Conservation (phyloP, 2,113 vertebrate species). For the Sclerurus mexicanus region DNA sequence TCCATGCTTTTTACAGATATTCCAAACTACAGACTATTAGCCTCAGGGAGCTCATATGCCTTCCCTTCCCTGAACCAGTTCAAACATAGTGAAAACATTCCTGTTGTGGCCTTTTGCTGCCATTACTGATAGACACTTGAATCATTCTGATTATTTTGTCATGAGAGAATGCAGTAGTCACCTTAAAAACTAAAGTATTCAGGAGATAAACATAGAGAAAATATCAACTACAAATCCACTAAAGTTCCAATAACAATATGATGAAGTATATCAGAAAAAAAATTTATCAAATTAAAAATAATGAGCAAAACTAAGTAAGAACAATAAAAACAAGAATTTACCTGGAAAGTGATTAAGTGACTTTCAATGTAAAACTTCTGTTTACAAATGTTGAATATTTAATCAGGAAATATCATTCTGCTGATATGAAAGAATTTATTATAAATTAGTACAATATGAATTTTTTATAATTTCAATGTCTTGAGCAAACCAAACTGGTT, state of each 20-base stretch:
- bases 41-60: not conserved
- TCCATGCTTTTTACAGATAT: not conserved
- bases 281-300: not conserved
- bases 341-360: not conserved
- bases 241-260: not conserved
- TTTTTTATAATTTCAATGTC: not conserved
- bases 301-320: not conserved
- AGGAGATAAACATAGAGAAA: not conserved
- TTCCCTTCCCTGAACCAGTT: not conserved
- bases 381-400: not conserved
- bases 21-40: not conserved
- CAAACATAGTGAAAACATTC: not conserved
- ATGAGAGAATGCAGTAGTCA: not conserved
- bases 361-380: not conserved
- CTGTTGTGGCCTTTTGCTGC: not conserved
- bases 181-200: not conserved
- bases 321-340: not conserved
- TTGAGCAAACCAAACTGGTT: not conserved
- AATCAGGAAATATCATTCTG: constrained; percentile 1
- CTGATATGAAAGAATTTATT: not conserved
- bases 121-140: not conserved
- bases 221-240: not conserved
- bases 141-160: not conserved
- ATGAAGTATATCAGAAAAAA: not conserved
- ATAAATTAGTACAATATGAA: not conserved